These are phyloP conservation scores for Gymnocypris eckloni DNA, from an alignment of 2,797 vertebrate species.

Conservation along the genomic window DNA sequence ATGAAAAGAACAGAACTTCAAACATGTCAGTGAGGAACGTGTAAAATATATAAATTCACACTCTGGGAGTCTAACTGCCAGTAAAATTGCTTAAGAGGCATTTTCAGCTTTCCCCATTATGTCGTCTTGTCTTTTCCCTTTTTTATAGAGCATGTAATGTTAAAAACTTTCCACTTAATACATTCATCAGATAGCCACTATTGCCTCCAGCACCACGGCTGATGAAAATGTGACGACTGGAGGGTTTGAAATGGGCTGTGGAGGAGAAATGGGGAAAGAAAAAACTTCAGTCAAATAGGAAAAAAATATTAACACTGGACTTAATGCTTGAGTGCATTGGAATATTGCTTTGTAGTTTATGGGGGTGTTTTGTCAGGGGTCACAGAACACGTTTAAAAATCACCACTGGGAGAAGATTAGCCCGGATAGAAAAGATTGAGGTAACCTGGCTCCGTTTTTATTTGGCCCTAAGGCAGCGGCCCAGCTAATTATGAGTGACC, in stretches of 20 bases:
- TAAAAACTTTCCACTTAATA: constrained; percentile 19
- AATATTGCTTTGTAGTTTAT: constrained; percentile 75
- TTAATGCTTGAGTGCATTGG: constrained; percentile 63
- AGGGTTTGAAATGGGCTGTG: constrained; percentile 1
- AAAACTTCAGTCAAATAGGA: constrained; percentile 43
- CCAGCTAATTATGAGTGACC: constrained; percentile 76
- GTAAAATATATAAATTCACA: constrained; percentile 28
- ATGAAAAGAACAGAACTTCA: constrained; percentile 38
- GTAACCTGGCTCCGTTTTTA: constrained; percentile 71
- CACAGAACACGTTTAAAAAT: constrained; percentile 68
- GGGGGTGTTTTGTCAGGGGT: constrained; percentile 71
- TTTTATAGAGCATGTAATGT: constrained; percentile 36
- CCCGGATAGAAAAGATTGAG: constrained; percentile 68
- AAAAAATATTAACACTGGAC: constrained; percentile 59
- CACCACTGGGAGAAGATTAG: constrained; percentile 63
- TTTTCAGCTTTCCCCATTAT: constrained; percentile 16
- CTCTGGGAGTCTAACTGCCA: constrained; percentile 13
- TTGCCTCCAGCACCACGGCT: neutral
- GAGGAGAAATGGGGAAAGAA: neutral
- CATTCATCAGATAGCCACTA: constrained; percentile 27
- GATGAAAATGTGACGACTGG: constrained; percentile 25
- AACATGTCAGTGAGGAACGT: neutral
- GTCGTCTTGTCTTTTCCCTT: constrained; percentile 2
- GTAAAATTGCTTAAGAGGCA: constrained; percentile 38
- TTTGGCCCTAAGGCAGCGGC: constrained; percentile 64